Conservation (phyloP, 30 jellyfish, hydroid and myxozoan species). For the Aurelia aurita region DNA sequence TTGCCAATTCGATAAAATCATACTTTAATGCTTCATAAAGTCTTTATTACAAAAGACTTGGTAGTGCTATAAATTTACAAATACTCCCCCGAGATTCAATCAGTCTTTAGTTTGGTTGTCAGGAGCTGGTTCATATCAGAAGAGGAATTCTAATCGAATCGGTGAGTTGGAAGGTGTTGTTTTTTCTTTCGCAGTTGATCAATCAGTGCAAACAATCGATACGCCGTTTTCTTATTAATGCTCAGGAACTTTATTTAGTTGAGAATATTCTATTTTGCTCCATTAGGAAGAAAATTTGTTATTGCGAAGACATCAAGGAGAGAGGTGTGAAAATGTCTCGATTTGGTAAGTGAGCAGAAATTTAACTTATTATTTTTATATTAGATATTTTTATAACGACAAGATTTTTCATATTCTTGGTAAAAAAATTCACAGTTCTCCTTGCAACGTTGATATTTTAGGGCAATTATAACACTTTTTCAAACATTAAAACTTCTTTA, state of each 20-base stretch:
- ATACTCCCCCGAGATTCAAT: slow-evolving; percentile 3
- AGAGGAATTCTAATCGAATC: slow-evolving; percentile 38
- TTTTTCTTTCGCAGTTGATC: neutral
- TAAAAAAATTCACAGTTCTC: too few relatives aligned
- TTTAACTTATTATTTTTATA: neutral
- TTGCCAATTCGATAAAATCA: slow-evolving; percentile 6
- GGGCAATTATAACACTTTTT: too few relatives aligned
- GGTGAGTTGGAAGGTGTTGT: slow-evolving; percentile 54
- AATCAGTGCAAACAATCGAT: slow-evolving; percentile 30
- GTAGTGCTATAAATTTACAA: slow-evolving; percentile 43
- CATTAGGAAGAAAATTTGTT: neutral
- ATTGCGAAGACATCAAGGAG: neutral
- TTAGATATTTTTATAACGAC: neutral
- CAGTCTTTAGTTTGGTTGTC: slow-evolving; percentile 57
- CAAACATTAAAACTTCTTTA: too few relatives aligned
- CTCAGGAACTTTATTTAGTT: neutral
- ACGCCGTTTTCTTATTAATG: slow-evolving; percentile 24
- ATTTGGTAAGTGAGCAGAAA: neutral
- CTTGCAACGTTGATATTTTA: too few relatives aligned
- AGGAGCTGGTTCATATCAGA: slow-evolving; percentile 23
- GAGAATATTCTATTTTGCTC: neutral
- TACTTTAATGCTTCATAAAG: slow-evolving; percentile 35
- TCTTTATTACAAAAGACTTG: slow-evolving; percentile 23
- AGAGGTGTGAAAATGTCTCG: slow-evolving; percentile 2
- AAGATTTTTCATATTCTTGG: neutral